A percentile compares a stretch with the other conserved stretches of the same genome.
Evolutionary conservation across 2,797 vertebrate genomes (phyloP).

Genomic region (Rhinichthys osculus): DNA sequence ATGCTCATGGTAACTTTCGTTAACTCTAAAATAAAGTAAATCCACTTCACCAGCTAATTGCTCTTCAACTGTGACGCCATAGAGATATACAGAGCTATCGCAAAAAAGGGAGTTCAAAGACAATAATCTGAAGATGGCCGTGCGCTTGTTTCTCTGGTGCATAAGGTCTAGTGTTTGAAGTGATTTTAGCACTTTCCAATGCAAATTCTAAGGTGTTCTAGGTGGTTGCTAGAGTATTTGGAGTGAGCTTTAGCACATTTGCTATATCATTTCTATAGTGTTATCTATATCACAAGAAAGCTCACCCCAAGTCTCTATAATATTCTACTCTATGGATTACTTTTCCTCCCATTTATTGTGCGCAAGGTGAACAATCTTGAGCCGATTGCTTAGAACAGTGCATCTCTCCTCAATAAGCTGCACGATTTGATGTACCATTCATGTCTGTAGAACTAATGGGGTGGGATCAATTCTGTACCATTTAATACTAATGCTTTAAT

Average conservation of each 20-base stretch:
- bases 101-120: too few relatives aligned
- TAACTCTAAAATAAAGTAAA: too few relatives aligned
- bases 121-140: too few relatives aligned
- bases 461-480: neutral
- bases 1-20: too few relatives aligned
- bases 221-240: neutral
- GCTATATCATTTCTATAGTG: neutral
- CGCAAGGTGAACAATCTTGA: neutral
- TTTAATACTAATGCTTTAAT: constrained; percentile 15
- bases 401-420: neutral
- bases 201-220: neutral
- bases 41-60: too few relatives aligned
- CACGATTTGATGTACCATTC: neutral
- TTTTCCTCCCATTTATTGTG: neutral
- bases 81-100: too few relatives aligned
- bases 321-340: neutral
- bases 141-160: too few relatives aligned
- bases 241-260: neutral
- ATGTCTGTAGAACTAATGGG: neutral
- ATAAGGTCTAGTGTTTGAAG: too few relatives aligned
- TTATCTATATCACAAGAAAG: neutral
- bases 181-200: neutral
- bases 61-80: too few relatives aligned
- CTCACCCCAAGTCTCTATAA: neutral
- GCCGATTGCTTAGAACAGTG: neutral